These are phyloP conservation scores for Aegypius monachus DNA, from an alignment of 2,113 vertebrate genomes.

Conservation along the genomic window DNA sequence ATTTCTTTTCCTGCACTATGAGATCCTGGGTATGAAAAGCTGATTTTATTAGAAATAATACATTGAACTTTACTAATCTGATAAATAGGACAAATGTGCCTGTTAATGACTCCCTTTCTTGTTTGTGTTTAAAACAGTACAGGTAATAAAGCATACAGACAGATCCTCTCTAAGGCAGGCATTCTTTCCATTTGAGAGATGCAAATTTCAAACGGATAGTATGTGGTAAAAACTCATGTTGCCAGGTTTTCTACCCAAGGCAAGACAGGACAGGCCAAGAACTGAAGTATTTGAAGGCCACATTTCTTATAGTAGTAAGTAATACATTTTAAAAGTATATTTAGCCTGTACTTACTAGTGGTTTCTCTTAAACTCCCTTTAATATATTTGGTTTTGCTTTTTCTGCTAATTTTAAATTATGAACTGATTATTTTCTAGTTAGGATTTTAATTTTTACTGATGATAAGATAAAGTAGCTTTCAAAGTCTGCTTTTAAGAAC, in stretches of 20 bases:
- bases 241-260: not conserved
- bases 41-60: not conserved
- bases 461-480: not conserved
- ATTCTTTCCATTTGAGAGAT: not conserved
- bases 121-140: not conserved
- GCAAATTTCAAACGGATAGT: not conserved
- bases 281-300: not conserved
- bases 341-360: not conserved
- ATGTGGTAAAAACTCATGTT: not conserved
- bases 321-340: not conserved
- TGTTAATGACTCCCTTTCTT: not conserved
- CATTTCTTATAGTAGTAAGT: not conserved
- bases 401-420: not conserved
- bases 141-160: not conserved
- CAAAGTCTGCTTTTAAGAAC: not conserved
- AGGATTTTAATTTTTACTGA: not conserved
- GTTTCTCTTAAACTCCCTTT: not conserved
- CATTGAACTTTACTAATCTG: not conserved
- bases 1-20: not conserved
- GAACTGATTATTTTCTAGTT: not conserved
- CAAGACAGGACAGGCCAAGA: not conserved
- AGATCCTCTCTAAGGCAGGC: not conserved
- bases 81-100: not conserved
- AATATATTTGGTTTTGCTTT: not conserved
- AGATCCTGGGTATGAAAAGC: not conserved